Base-by-base conservation (phyloP, 2,113 vertebrate genomes). In the Paradisaea rubra region DNA sequence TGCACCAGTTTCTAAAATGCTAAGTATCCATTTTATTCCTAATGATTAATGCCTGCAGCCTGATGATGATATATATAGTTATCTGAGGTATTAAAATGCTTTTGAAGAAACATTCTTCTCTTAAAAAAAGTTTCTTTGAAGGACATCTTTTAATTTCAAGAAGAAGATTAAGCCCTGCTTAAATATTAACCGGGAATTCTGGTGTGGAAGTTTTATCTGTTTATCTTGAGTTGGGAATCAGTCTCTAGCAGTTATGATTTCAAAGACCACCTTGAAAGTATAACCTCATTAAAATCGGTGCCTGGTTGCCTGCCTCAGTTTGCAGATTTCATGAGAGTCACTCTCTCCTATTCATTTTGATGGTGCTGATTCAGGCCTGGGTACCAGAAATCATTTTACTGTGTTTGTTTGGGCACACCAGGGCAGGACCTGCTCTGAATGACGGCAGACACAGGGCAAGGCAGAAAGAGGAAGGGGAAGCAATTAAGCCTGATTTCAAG, bases 181-280 rank as follows among this genome's bases (percentile, higher is more conserved):
- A 87, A 69, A 86, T 63, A 91, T 73, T 91, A 91, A 59, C 64
- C 89, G 42, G 81, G 83, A 63, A 57, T 82, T 69, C 47, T 81
- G 65, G 27, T 81, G 81, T 54, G 70, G 84, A 86, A 88, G 73
- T 77, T 33, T 53, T 27, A 68, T 59, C 88, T 92, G 79, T 87
- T 93, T 89, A 73, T 89, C 81, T 78, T 77, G 59, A 86, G 49
- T 10, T 87, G 68, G 81, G 59, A 78, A 42, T 56, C 24, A 4
- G 33, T 63, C 27, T 89, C 21, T 53, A 66, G 42, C 24, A 89
- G 47, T 15, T 89, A 35, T 8, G 50, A 50, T 86, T 95, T 85
- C 84, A 91, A 89, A 91, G 89, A 89, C 78, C 59, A 69, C 61
- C 59, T 70, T 56, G 77, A 73, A 96, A 83, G 69, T 37, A 71